Evolutionary conservation across 1,140 invertebrate genomes (phyloP).

Genomic region (Aleiodes sp.): DNA sequence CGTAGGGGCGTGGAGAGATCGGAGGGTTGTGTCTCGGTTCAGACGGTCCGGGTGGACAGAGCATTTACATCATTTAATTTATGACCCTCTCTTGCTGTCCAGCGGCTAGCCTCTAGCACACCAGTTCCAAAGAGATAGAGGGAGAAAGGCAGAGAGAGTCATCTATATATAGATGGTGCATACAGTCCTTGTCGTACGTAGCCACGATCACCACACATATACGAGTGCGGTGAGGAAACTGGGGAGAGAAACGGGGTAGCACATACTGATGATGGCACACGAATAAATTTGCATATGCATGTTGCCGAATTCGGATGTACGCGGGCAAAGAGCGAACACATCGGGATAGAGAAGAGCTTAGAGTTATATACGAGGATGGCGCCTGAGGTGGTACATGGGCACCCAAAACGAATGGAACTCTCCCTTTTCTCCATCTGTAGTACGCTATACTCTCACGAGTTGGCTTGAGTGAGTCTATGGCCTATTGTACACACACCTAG

Average conservation of each 20-base stretch:
- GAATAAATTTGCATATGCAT: slow-evolving; percentile 68
- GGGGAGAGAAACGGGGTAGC: slow-evolving; percentile 38
- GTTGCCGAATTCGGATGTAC: slow-evolving; percentile 57
- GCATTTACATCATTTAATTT: slow-evolving; percentile 69
- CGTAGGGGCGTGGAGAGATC: slow-evolving; percentile 43
- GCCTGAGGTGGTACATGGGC: slow-evolving; percentile 9
- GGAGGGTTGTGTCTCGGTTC: slow-evolving; percentile 47
- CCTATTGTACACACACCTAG: slow-evolving; percentile 16
- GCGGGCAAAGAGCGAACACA: background rate
- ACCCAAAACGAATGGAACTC: slow-evolving; percentile 4
- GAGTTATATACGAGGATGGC: slow-evolving; percentile 12
- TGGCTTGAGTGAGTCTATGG: background rate
- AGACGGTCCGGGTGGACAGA: slow-evolving; percentile 60
- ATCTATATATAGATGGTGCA: background rate
- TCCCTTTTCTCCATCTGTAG: slow-evolving; percentile 1
- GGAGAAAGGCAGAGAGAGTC: slow-evolving; percentile 5
- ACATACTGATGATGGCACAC: slow-evolving; percentile 54
- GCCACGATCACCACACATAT: slow-evolving; percentile 20
- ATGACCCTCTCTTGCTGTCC: slow-evolving; percentile 53
- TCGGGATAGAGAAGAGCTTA: slow-evolving; percentile 11
- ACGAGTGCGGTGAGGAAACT: slow-evolving; percentile 29
- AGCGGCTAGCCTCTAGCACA: slow-evolving; percentile 30
- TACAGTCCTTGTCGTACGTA: slow-evolving; percentile 22
- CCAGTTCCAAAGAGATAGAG: background rate
- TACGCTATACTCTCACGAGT: slow-evolving; percentile 13